Percentiles rank a stretch among this genome's conserved stretches.
Evolutionary conservation across 2,797 vertebrate species (phyloP).

Genomic region (Acipenser oxyrinchus): DNA sequence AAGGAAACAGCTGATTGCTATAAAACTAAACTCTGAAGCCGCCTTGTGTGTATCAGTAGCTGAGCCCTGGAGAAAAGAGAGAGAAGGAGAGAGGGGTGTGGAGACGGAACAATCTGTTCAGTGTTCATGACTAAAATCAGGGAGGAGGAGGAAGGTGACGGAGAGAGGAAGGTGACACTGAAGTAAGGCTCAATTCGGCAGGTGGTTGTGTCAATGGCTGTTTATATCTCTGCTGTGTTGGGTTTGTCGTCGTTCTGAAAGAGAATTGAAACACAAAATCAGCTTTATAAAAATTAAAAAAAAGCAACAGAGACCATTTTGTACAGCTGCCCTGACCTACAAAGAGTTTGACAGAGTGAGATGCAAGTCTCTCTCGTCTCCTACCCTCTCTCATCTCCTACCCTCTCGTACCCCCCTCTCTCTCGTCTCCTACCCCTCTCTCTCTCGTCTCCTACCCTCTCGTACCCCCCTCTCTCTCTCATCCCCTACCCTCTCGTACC

Average conservation of each 20-base stretch:
- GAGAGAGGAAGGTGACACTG: slow-evolving; percentile 35
- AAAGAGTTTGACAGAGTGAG: too few species aligned
- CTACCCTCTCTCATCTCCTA: not conserved
- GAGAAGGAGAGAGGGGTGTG: slow-evolving; percentile 4
- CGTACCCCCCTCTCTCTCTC: too few species aligned
- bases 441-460: too few species aligned
- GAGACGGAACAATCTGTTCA: slow-evolving; percentile 6
- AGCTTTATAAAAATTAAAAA: not conserved
- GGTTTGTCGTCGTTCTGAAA: slow-evolving; percentile 46
- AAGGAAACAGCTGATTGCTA: slow-evolving; percentile 23
- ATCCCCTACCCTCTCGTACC: too few species aligned
- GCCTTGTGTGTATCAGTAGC: slow-evolving; percentile 27
- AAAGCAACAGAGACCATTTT: too few species aligned
- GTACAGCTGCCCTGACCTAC: too few species aligned
- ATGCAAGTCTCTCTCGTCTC: not conserved
- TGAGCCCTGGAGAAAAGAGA: not conserved
- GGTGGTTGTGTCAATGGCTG: slow-evolving; percentile 30
- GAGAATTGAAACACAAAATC: slow-evolving; percentile 8
- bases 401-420: not conserved
- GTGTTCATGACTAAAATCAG: slow-evolving; percentile 21
- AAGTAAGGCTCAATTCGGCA: slow-evolving; percentile 32
- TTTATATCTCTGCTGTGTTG: slow-evolving; percentile 47
- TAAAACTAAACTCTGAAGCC: slow-evolving; percentile 66
- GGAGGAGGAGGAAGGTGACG: not conserved
- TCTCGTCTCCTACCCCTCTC: too few species aligned